Evolutionary conservation across 2,797 vertebrate genomes (phyloP).

Genomic region (Syngnathus rostellatus): DNA sequence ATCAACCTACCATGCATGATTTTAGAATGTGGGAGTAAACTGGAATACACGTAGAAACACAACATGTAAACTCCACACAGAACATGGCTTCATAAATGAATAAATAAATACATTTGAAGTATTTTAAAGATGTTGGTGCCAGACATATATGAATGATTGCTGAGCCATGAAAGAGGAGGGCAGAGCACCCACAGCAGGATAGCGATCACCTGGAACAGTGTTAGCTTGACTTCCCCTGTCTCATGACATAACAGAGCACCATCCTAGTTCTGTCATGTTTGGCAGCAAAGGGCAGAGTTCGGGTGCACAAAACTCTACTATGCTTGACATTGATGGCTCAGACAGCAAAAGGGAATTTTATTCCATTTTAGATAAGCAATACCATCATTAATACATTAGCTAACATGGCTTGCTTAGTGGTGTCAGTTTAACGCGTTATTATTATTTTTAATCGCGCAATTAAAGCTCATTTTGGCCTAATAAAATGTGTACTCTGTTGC

Average conservation of each 20-base stretch:
- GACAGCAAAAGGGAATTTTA: neutral
- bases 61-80: no score
- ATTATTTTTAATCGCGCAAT: no score
- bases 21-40: no score
- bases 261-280: constrained; percentile 4
- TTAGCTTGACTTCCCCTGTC: neutral
- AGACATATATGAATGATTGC: neutral
- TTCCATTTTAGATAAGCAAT: neutral
- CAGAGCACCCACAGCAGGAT: neutral
- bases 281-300: constrained; percentile 4
- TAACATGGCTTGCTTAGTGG: neutral
- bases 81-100: no score
- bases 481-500: no score
- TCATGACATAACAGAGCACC: neutral
- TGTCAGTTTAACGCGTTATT: no score
- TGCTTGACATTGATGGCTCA: neutral
- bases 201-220: neutral
- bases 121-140: neutral
- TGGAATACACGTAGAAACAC: no score
- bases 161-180: neutral
- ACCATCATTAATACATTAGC: neutral
- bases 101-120: neutral
- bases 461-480: no score
- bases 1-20: no score
- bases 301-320: neutral